A percentile compares a stretch with the other conserved stretches of the same genome.
These are phyloP conservation scores for Nannoperca australis DNA, from an alignment of 2,797 vertebrate species.

Conservation along the genomic window DNA sequence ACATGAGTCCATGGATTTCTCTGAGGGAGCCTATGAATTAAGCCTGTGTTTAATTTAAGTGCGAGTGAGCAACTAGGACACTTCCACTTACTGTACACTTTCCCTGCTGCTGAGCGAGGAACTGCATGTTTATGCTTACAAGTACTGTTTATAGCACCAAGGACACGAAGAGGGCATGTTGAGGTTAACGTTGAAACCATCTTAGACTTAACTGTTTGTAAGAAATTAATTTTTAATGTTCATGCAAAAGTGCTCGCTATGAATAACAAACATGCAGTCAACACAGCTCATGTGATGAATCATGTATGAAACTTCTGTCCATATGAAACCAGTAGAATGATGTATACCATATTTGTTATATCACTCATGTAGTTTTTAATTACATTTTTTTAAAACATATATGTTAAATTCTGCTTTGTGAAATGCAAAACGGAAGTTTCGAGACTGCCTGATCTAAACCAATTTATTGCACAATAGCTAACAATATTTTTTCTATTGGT, in stretches of 20 bases:
- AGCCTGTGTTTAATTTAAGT: constrained; percentile 40
- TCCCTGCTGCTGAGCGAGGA: neutral
- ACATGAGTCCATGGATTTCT: constrained; percentile 2
- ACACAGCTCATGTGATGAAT: constrained; percentile 38
- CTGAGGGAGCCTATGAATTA: neutral
- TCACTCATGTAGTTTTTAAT: neutral
- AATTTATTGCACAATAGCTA: neutral
- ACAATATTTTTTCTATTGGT: neutral
- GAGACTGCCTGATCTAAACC: neutral
- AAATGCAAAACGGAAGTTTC: neutral
- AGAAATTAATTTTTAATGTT: constrained; percentile 49
- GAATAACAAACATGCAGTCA: constrained; percentile 42
- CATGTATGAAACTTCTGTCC: constrained; percentile 46
- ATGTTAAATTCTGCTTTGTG: neutral
- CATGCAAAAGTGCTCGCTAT: constrained; percentile 33
- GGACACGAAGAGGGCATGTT: neutral
- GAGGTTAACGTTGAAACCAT: constrained; percentile 25
- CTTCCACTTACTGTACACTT: neutral
- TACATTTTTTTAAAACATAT: neutral
- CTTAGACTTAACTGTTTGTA: constrained; percentile 14
- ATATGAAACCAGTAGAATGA: neutral
- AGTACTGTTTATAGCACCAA: constrained; percentile 18
- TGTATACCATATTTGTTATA: constrained; percentile 9
- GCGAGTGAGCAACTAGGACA: constrained; percentile 46
- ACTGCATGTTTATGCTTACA: constrained; percentile 10